Conservation (phyloP, 2,113 vertebrate species). For the Phaetusa simplex region DNA sequence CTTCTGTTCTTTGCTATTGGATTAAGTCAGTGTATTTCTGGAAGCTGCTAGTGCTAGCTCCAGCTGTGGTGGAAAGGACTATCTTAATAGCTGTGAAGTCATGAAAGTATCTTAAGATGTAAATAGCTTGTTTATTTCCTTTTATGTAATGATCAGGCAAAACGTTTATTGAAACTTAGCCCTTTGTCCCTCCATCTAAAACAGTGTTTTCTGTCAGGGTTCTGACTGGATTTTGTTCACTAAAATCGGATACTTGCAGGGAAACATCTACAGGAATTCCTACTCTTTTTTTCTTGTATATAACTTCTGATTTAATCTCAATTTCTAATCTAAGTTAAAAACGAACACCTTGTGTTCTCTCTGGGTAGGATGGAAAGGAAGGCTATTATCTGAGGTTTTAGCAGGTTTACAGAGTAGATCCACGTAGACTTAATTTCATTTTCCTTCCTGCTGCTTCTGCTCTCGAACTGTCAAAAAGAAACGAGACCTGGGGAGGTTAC, state of each 20-base stretch:
- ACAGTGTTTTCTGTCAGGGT: background rate
- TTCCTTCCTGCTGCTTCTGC: background rate
- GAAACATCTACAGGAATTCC: background rate
- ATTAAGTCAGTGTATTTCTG: conserved; percentile 5
- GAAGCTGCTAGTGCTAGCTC: background rate
- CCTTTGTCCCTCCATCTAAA: background rate
- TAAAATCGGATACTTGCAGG: background rate
- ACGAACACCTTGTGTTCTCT: background rate
- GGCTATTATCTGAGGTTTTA: background rate
- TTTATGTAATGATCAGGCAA: background rate
- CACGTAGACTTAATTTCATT: rapidly evolving
- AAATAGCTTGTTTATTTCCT: background rate
- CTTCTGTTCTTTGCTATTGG: background rate
- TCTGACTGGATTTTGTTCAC: background rate
- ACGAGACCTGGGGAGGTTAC: background rate
- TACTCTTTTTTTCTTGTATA: background rate
- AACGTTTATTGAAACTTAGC: background rate
- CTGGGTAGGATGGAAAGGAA: background rate
- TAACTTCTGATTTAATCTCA: background rate
- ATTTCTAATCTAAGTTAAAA: background rate
- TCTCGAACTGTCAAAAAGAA: background rate
- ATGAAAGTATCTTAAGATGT: background rate
- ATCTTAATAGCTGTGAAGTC: background rate
- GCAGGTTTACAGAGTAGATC: background rate
- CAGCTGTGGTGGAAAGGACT: background rate